These are phyloP conservation scores for Tetragnatha montana DNA, from an alignment of 2,888 invertebrate genomes.

Conservation along the genomic window DNA sequence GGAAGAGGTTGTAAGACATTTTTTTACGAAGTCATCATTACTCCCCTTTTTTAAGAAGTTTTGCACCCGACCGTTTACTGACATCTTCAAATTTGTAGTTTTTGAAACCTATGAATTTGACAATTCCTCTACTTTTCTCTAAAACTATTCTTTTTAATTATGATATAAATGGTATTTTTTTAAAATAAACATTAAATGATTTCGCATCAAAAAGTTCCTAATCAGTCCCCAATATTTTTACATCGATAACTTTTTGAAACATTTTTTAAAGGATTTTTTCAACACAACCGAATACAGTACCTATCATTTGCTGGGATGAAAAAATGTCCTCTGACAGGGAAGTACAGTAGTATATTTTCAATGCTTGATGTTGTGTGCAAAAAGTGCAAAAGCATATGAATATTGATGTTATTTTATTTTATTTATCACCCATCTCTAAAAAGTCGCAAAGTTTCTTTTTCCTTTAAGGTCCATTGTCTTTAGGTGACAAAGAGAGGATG, in stretches of 20 bases:
- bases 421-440: background rate
- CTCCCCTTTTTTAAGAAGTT: too few species aligned
- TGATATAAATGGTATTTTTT: background rate
- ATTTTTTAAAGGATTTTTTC: slow-evolving; percentile 1
- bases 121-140: background rate
- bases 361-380: slow-evolving; percentile 17
- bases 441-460: background rate
- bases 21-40: too few species aligned
- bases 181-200: background rate
- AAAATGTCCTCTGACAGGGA: slow-evolving; percentile 8
- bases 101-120: background rate
- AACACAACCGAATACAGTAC: background rate
- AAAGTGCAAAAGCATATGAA: slow-evolving; percentile 32
- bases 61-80: too few species aligned
- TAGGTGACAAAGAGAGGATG: slow-evolving; percentile 16
- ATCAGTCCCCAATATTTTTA: background rate
- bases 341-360: slow-evolving; percentile 19
- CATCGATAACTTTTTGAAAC: background rate
- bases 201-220: slow-evolving; percentile 1
- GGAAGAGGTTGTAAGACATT: too few species aligned
- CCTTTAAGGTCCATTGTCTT: slow-evolving; percentile 7
- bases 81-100: too few species aligned
- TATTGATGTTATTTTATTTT: slow-evolving; percentile 10
- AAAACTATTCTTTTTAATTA: background rate
- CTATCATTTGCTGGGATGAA: background rate